phyloP scores from a whole-genome alignment of 2,113 vertebrate genomes.

The Cichladusa arquata region DNA sequence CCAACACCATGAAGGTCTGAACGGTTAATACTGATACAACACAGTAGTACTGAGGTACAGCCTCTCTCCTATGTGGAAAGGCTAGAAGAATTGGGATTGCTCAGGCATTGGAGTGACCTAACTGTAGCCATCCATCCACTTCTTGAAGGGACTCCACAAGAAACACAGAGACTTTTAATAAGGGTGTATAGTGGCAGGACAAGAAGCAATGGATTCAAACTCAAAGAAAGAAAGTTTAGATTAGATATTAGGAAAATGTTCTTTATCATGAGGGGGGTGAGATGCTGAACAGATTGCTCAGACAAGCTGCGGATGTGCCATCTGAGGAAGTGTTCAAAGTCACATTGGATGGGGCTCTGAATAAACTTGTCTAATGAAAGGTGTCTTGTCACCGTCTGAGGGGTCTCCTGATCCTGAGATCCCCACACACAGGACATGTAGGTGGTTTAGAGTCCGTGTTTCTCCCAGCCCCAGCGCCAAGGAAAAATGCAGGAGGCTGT shows the following conservation, averaged over 20 bases:
- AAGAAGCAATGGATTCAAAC: background rate
- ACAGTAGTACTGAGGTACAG: background rate
- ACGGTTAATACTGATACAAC: background rate
- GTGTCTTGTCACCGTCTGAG: too few relatives aligned
- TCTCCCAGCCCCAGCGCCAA: too few relatives aligned
- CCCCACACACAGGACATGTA: too few relatives aligned
- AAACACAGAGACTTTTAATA: background rate
- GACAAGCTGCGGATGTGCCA: background rate
- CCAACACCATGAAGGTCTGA: background rate
- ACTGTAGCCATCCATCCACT: too few relatives aligned
- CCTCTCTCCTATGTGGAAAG: background rate
- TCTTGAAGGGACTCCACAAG: background rate
- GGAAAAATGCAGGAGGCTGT: too few relatives aligned
- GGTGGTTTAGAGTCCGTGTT: too few relatives aligned
- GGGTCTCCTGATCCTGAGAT: too few relatives aligned
- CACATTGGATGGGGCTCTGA: background rate
- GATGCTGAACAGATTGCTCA: background rate
- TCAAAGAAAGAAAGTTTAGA: background rate
- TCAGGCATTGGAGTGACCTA: background rate
- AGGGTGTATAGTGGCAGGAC: background rate
- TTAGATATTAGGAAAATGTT: background rate
- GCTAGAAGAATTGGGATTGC: background rate
- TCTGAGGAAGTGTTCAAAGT: too few relatives aligned
- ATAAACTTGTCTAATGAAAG: background rate
- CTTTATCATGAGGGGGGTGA: fast-evolving